A percentile compares a stretch with the other conserved stretches of the same genome.
phyloP scores from a whole-genome alignment of 2,888 invertebrate genomes.

The Meiosimyza decipiens region DNA sequence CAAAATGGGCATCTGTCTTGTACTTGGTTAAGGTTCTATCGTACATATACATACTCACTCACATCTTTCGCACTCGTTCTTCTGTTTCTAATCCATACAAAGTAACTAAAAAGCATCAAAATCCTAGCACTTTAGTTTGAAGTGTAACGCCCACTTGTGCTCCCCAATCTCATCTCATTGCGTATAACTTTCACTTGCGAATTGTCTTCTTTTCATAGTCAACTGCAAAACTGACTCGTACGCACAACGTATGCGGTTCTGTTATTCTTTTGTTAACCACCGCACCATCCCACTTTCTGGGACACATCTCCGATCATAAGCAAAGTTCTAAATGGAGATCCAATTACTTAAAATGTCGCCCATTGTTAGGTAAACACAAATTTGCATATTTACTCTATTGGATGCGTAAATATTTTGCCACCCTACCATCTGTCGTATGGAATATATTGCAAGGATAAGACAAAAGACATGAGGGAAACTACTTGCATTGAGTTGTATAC shows the following conservation, averaged over 20 bases:
- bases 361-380: constrained; percentile 63
- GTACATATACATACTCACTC: background rate
- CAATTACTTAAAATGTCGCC: constrained; percentile 67
- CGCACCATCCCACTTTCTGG: background rate
- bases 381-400: constrained; percentile 63
- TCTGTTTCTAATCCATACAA: constrained; percentile 39
- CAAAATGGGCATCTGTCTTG: no score
- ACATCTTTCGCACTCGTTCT: constrained; percentile 2
- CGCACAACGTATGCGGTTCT: constrained; percentile 26
- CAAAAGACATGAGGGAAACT: no score
- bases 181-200: background rate
- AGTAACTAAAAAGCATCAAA: constrained; percentile 55
- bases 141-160: constrained; percentile 56
- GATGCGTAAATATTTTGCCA: constrained; percentile 7
- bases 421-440: background rate
- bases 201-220: no score
- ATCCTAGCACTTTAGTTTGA: constrained; percentile 59
- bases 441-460: no score
- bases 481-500: no score
- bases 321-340: constrained; percentile 65
- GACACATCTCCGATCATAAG: constrained; percentile 49
- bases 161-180: background rate
- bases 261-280: background rate
- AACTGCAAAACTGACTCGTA: background rate
- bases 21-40: no score